These are phyloP conservation scores for Didymodactylos carnosus DNA, from an alignment of 2,888 invertebrate species.

Conservation along the genomic window DNA sequence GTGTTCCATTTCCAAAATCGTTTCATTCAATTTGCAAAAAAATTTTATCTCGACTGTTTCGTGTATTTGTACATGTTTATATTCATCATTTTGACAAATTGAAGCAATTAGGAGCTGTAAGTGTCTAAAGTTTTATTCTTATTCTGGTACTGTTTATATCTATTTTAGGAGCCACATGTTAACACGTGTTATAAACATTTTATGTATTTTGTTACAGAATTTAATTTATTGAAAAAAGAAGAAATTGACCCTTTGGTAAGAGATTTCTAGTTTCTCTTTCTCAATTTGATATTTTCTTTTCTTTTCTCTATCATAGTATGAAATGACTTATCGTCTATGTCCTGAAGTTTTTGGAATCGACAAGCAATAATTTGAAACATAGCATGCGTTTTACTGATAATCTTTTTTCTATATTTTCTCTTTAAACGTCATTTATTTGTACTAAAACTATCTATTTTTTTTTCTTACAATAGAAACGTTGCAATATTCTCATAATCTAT, in stretches of 20 bases:
- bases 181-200: slow-evolving; percentile 86
- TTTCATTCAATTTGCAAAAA: slow-evolving; percentile 59
- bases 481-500: too few species aligned
- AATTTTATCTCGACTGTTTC: slow-evolving; percentile 62
- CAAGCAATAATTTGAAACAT: too few species aligned
- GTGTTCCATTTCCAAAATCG: slow-evolving; percentile 66
- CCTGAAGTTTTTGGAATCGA: slow-evolving; percentile 7
- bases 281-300: background rate
- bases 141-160: background rate
- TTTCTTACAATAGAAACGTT: too few species aligned
- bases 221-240: slow-evolving; percentile 57
- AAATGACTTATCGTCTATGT: slow-evolving; percentile 11
- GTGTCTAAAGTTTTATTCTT: slow-evolving; percentile 28
- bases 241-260: slow-evolving; percentile 52
- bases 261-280: background rate
- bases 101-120: slow-evolving; percentile 63
- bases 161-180: slow-evolving; percentile 61
- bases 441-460: too few species aligned
- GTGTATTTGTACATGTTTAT: slow-evolving; percentile 78
- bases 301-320: background rate
- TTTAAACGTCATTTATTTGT: too few species aligned
- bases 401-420: too few species aligned
- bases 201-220: slow-evolving; percentile 71
- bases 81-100: slow-evolving; percentile 79
- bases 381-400: too few species aligned